Evolutionary conservation across 1,140 invertebrate genomes (phyloP).

Genomic region (Drosophila biarmipes): DNA sequence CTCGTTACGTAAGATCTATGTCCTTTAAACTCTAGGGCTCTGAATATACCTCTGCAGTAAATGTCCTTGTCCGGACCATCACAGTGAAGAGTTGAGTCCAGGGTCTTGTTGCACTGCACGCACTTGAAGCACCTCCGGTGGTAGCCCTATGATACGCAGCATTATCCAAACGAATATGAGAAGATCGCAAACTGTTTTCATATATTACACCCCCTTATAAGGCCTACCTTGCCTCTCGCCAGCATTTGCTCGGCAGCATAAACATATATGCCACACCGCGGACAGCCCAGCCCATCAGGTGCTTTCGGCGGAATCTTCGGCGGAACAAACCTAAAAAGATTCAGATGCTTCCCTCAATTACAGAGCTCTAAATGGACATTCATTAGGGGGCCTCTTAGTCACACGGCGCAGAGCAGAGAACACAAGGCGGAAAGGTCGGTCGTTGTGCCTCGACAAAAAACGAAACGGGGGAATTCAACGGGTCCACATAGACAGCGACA

Average conservation of each 20-base stretch:
- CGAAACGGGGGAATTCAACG: constrained; percentile 22
- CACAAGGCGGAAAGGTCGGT: constrained; percentile 9
- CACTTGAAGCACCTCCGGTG: constrained; percentile 98
- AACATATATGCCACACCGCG: constrained; percentile 95
- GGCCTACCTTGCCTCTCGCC: constrained; percentile 87
- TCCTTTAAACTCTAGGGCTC: constrained; percentile 90
- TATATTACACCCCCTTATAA: background rate
- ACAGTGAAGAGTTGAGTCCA: constrained; percentile 98
- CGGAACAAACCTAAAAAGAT: constrained; percentile 42
- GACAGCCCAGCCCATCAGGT: constrained; percentile 94
- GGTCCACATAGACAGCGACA: constrained; percentile 33
- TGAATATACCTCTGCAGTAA: constrained; percentile 96
- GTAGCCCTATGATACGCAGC: constrained; percentile 89
- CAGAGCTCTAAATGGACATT: constrained; percentile 20
- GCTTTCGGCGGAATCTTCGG: constrained; percentile 84
- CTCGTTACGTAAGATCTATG: background rate
- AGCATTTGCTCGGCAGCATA: constrained; percentile 98
- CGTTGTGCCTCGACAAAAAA: constrained; percentile 27
- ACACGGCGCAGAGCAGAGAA: background rate
- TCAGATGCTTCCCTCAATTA: constrained; percentile 46
- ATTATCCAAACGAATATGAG: background rate
- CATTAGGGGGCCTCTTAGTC: constrained; percentile 28
- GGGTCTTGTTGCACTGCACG: constrained; percentile 95
- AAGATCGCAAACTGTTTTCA: background rate
- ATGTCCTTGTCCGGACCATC: constrained; percentile 98